Conservation (phyloP, 2,888 invertebrate species). For the Synergus gifuensis region DNA sequence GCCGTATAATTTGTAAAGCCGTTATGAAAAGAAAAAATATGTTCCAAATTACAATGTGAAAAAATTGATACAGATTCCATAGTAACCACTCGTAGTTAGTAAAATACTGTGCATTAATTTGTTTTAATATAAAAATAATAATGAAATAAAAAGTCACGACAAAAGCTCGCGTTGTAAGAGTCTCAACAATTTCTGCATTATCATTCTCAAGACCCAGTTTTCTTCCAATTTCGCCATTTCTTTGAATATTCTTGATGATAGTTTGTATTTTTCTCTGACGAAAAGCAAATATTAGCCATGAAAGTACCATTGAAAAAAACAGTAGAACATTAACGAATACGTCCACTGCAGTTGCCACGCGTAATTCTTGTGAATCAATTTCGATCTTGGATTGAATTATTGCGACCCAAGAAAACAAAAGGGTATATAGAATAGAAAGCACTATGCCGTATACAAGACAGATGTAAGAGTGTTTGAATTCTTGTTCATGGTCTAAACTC, state of each 20-base stretch:
- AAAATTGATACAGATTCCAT: not conserved
- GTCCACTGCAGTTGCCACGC: not conserved
- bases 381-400: not conserved
- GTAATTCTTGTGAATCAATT: not conserved
- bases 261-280: not conserved
- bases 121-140: not conserved
- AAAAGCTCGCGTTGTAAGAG: not conserved
- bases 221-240: not conserved
- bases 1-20: not conserved
- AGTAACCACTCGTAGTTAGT: not conserved
- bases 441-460: not conserved
- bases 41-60: not conserved
- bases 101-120: not conserved
- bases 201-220: not conserved
- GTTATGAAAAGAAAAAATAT: not conserved
- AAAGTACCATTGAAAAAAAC: not conserved
- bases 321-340: not conserved
- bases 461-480: not conserved
- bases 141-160: not conserved
- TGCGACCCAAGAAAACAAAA: not conserved
- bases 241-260: not conserved
- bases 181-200: not conserved
- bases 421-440: not conserved
- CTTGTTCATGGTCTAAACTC: not conserved
- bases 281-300: not conserved